Evolutionary conservation across 1,140 invertebrate genomes (phyloP), one percentile per base, ranked within the genome.

Genomic region (Drosophila ananassae): DNA sequence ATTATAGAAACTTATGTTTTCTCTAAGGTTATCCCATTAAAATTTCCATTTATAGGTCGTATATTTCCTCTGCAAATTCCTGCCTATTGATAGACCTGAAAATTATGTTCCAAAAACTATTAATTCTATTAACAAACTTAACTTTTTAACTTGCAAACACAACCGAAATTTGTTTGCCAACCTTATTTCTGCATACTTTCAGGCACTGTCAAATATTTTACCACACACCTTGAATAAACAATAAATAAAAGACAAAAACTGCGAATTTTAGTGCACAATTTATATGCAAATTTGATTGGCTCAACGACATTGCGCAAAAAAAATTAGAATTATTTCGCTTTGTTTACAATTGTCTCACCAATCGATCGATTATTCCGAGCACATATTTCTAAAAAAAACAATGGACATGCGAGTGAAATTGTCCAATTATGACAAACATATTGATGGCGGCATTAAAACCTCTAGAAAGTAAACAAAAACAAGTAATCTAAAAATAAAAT

Each of bases 381-480:
- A 50, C 82, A 73, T 61, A 25, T 39, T 21, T 4, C 37, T 73
- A 44, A 68, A 63, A 68, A 71, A 71, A 22, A 7, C 22, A 62
- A 69, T 50, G 17, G 62, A 30, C 61, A 63, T 41, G 28, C 48
- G 60, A 61, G 61, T 69, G 75, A 82, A 84, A 84, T 84, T 66
- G 59, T 37, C 2, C 51, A 28, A 50, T 63, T 85, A 87, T 87
- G 81, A 71, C 57, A 59, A 28, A 71, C 60, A 85, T 85, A 85
- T 81, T 69, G 39, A 67, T 59, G 62, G 51, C 50, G 54, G 60
- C 28, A 77, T 85, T 85, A 81, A 24, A 32, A 51, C 46, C 24
- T 50, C 54, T 51, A 24, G 63, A 73, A 71, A 69, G 73, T 73
- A 83, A 83, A 79, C 80, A 83, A 76, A 77, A 71, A 71, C 50